Conservation (phyloP, 2,113 vertebrate genomes). For the Pedetes capensis region DNA sequence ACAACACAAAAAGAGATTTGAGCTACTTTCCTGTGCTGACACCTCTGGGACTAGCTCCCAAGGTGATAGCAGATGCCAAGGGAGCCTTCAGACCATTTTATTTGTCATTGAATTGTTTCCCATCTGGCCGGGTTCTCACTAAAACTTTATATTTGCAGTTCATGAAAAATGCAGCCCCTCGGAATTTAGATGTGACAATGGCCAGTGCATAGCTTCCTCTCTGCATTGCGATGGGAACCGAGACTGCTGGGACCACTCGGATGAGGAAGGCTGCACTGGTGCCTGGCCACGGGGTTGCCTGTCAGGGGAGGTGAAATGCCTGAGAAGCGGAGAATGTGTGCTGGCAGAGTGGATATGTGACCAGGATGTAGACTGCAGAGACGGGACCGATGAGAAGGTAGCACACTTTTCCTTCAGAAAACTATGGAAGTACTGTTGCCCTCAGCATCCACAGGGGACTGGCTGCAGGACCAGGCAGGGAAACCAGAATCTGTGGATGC, state of each 20-base stretch:
- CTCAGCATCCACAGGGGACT: background rate
- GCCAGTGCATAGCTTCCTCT: conserved; percentile 87
- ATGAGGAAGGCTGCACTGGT: conserved; percentile 85
- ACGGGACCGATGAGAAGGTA: conserved; percentile 92
- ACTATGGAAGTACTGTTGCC: too few relatives aligned
- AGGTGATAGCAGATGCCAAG: background rate
- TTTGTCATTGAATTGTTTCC: background rate
- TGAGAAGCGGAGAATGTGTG: conserved; percentile 86
- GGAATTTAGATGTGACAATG: conserved; percentile 86
- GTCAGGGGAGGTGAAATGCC: conserved; percentile 80
- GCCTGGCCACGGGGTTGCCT: conserved; percentile 82
- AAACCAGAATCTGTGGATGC: background rate
- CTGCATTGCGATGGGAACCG: conserved; percentile 89
- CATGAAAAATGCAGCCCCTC: conserved; percentile 72
- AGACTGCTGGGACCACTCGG: conserved; percentile 90
- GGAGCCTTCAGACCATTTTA: background rate
- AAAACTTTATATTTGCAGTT: conserved; percentile 68
- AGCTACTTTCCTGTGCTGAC: background rate
- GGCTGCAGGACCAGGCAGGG: too few relatives aligned
- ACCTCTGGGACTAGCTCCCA: background rate
- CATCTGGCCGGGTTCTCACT: background rate
- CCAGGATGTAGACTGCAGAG: conserved; percentile 88
- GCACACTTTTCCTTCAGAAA: background rate
- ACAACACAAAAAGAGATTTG: too few relatives aligned
- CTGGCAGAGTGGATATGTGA: conserved; percentile 91